A percentile compares a stretch with the other conserved stretches of the same genome.
These are phyloP conservation scores for Xestobium rufovillosum DNA, from an alignment of 2,888 invertebrate species.

Conservation along the genomic window DNA sequence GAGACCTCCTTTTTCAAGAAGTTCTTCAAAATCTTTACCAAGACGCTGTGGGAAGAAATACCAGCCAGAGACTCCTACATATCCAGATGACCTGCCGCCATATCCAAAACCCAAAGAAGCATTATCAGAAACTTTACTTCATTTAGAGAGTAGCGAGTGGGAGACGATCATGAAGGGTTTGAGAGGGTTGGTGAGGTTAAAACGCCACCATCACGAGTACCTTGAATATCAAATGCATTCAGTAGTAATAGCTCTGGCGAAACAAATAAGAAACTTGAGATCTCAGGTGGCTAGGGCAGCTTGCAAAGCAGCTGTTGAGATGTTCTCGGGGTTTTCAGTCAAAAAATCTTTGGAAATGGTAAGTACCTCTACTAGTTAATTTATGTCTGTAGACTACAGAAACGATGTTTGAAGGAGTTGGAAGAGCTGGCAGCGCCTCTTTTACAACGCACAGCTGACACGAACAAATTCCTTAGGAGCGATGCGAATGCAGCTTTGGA, in stretches of 20 bases:
- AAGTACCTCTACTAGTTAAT: conserved; percentile 31
- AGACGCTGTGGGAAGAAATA: conserved; percentile 23
- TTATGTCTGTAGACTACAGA: background rate
- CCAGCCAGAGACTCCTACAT: conserved; percentile 22
- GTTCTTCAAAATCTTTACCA: conserved; percentile 9
- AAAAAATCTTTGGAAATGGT: conserved; percentile 52
- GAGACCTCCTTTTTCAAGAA: conserved; percentile 7
- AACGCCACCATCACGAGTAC: conserved; percentile 57
- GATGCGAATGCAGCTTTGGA: conserved; percentile 81
- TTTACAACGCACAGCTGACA: conserved; percentile 85
- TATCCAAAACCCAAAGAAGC: conserved; percentile 60
- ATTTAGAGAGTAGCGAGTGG: conserved; percentile 72
- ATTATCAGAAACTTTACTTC: conserved; percentile 53
- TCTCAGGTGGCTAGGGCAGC: conserved; percentile 90
- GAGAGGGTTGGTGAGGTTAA: conserved; percentile 59
- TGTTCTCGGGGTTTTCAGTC: conserved; percentile 57
- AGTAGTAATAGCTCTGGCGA: conserved; percentile 61
- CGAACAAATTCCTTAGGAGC: conserved; percentile 84
- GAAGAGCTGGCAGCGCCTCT: conserved; percentile 78
- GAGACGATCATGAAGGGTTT: conserved; percentile 70
- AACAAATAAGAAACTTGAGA: conserved; percentile 79
- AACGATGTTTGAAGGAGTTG: conserved; percentile 59
- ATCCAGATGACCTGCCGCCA: conserved; percentile 41
- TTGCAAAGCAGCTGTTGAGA: conserved; percentile 70
- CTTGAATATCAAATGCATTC: conserved; percentile 60